Evolutionary conservation across 2,113 vertebrate genomes (phyloP).

Genomic region (Herpetotheres cachinnans): DNA sequence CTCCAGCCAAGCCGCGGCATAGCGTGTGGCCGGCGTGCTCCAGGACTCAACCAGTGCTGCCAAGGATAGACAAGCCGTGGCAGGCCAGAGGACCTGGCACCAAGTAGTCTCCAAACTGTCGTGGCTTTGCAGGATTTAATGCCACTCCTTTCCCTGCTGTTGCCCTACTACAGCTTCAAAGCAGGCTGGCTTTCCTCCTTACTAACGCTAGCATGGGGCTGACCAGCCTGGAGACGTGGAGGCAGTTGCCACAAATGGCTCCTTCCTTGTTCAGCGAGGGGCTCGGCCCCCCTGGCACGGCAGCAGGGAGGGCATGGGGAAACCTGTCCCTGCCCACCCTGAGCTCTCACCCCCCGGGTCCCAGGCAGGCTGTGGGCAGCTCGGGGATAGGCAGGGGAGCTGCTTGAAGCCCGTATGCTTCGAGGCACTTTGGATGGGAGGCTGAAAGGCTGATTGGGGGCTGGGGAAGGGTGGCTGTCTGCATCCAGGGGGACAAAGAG

Average conservation of each 20-base stretch:
- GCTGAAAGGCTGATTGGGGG: not conserved
- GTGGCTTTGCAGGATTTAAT: not conserved
- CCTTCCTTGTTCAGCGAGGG: not conserved
- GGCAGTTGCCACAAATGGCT: not conserved
- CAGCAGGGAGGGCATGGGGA: not conserved
- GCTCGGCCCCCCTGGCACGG: accelerated
- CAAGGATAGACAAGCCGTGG: accelerated
- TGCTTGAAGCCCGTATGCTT: accelerated
- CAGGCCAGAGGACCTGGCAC: not conserved
- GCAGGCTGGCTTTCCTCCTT: not conserved
- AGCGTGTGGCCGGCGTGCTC: accelerated
- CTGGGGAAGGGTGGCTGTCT: not conserved
- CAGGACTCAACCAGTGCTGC: not conserved
- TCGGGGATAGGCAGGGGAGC: not conserved
- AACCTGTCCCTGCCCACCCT: not conserved
- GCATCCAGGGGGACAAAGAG: not conserved
- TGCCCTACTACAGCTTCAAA: not conserved
- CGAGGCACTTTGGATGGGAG: accelerated
- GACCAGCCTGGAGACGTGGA: accelerated
- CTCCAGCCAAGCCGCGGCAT: not conserved
- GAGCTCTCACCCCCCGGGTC: not conserved
- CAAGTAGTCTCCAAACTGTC: not conserved
- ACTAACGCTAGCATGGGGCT: accelerated
- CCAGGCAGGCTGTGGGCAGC: not conserved
- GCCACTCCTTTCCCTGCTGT: not conserved